phyloP scores from a whole-genome alignment of 92 coral and sea anemone genomes.

The Montipora capitata region DNA sequence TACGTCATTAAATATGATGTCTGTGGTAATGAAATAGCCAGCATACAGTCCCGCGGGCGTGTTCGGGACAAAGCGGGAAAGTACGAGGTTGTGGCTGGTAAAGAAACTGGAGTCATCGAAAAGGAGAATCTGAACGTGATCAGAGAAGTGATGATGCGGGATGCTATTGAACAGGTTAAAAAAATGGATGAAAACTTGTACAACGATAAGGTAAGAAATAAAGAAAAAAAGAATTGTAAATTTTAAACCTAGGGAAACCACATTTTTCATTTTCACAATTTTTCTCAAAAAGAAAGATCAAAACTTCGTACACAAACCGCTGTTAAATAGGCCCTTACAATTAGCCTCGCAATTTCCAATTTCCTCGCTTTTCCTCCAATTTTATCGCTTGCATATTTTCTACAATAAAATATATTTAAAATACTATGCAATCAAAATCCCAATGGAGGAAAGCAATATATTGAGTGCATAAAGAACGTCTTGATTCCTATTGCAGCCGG shows the following conservation, averaged over 20 bases:
- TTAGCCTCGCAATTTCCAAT: not conserved
- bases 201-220: constrained; percentile 51
- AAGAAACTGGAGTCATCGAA: constrained; percentile 77
- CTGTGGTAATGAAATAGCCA: constrained; percentile 88
- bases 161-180: constrained; percentile 73
- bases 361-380: too few species aligned
- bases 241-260: not conserved
- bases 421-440: too few species aligned
- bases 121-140: constrained; percentile 79
- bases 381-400: too few species aligned
- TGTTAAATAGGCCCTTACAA: too few species aligned
- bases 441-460: too few species aligned
- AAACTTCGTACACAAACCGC: too few species aligned
- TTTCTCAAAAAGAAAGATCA: too few species aligned
- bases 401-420: too few species aligned
- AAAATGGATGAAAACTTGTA: constrained; percentile 52
- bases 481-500: too few species aligned
- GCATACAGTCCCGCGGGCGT: constrained; percentile 96
- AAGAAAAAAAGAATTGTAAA: not conserved
- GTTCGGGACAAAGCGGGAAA: constrained; percentile 84
- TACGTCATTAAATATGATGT: constrained; percentile 88
- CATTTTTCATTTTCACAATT: not conserved
- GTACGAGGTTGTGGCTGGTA: constrained; percentile 77
- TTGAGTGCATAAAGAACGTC: too few species aligned
- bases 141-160: constrained; percentile 86